These are phyloP conservation scores for Stylophora pistillata DNA, from an alignment of 64 coral and sea anemone genomes.

Conservation along the genomic window DNA sequence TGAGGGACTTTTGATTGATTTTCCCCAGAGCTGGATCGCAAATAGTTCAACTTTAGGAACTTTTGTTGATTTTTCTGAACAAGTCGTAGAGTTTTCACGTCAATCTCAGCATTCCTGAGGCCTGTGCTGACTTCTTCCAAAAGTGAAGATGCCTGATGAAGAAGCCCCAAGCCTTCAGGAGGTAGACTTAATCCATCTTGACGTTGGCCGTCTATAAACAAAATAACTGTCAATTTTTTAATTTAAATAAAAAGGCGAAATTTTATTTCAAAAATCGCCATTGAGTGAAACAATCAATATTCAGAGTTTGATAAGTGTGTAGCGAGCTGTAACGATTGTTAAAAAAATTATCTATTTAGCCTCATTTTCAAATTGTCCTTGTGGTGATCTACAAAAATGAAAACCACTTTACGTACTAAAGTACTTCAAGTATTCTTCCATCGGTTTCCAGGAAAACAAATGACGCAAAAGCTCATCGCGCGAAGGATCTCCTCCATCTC, in stretches of 20 bases:
- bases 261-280: too few species aligned
- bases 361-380: neutral
- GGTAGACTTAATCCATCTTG: neutral
- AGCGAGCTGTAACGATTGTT: too few species aligned
- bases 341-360: too few species aligned
- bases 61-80: neutral
- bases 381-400: neutral
- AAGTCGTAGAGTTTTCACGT: neutral
- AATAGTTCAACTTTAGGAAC: slow-evolving; percentile 11
- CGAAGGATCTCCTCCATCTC: neutral
- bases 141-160: neutral
- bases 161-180: neutral
- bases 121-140: neutral
- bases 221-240: too few species aligned
- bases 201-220: neutral
- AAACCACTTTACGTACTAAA: neutral
- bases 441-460: slow-evolving; percentile 41
- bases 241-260: too few species aligned
- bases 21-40: neutral
- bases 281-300: too few species aligned
- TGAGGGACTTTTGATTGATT: neutral
- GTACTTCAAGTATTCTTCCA: slow-evolving; percentile 31
- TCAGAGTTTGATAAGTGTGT: too few species aligned
- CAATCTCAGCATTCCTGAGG: slow-evolving; percentile 15
- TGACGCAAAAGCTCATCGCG: neutral